Conservation (phyloP, 30 jellyfish, hydroid and myxozoan species). For the Cassiopea andromeda region DNA sequence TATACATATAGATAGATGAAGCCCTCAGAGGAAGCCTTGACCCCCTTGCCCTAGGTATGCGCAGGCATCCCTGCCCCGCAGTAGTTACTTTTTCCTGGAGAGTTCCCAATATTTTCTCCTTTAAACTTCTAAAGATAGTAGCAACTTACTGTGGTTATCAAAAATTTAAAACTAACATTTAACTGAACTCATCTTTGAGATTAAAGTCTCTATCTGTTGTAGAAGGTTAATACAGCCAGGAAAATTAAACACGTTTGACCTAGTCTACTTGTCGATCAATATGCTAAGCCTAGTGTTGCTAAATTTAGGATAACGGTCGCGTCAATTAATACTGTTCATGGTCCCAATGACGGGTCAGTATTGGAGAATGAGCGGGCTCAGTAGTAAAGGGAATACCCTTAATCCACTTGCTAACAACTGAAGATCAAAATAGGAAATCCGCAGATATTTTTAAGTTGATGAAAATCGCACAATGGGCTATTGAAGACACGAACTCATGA, state of each 20-base stretch:
- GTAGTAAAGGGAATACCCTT: slow-evolving; percentile 39
- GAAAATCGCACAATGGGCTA: not conserved
- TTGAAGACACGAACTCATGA: not conserved
- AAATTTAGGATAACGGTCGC: slow-evolving; percentile 43
- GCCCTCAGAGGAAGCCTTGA: too few species aligned
- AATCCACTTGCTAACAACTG: slow-evolving; percentile 32
- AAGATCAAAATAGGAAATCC: slow-evolving; percentile 51
- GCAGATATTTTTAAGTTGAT: slow-evolving; percentile 21
- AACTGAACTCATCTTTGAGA: not conserved
- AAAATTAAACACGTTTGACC: not conserved
- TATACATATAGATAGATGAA: too few species aligned
- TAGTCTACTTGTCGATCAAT: slow-evolving; percentile 29
- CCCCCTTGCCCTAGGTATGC: too few species aligned
- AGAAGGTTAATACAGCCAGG: too few species aligned
- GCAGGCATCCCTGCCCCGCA: too few species aligned
- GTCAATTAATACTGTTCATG: not conserved
- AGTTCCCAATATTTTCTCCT: too few species aligned
- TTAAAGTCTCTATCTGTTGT: too few species aligned
- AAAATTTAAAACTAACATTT: too few species aligned
- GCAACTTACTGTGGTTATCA: too few species aligned
- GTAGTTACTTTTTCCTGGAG: too few species aligned
- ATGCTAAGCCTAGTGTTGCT: slow-evolving; percentile 29
- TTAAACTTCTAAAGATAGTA: too few species aligned
- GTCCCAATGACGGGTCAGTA: slow-evolving; percentile 22
- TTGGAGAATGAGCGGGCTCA: not conserved